A percentile compares a stretch with the other conserved stretches of the same genome.
phyloP scores from a whole-genome alignment of 2,113 vertebrate species.

The Xiphophorus couchianus region DNA sequence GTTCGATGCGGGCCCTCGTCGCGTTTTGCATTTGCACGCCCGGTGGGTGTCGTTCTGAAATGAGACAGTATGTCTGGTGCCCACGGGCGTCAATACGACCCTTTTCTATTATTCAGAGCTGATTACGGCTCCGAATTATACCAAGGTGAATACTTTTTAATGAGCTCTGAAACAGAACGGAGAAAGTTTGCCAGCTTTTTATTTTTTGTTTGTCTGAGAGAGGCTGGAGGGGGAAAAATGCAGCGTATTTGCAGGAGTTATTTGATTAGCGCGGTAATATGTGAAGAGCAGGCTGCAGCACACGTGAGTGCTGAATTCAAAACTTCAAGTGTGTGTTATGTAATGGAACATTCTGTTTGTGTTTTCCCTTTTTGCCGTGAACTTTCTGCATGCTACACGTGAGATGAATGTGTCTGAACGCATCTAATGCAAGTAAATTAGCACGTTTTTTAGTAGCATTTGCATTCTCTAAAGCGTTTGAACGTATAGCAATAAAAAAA shows the following conservation, averaged over 20 bases:
- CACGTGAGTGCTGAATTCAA: constrained; percentile 10
- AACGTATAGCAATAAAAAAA: background rate
- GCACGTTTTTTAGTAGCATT: too few species aligned
- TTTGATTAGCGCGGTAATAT: constrained; percentile 56
- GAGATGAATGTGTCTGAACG: background rate
- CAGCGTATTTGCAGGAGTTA: constrained; percentile 34
- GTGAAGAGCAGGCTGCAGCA: constrained; percentile 40
- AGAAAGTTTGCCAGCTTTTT: constrained; percentile 54
- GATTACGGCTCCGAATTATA: constrained; percentile 48
- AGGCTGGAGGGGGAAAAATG: constrained; percentile 24
- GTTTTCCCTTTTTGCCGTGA: background rate
- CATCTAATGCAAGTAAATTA: background rate
- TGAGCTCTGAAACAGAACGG: constrained; percentile 60
- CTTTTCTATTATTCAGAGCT: constrained; percentile 67
- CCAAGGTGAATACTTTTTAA: constrained; percentile 64
- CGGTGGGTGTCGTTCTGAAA: constrained; percentile 62
- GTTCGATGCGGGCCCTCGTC: constrained; percentile 12
- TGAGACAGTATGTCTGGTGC: constrained; percentile 46
- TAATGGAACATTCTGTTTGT: constrained; percentile 1
- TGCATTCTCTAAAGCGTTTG: background rate
- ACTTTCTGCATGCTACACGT: background rate
- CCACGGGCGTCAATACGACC: constrained; percentile 53
- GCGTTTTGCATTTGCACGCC: constrained; percentile 55
- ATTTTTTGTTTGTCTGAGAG: constrained; percentile 33
- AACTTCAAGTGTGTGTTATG: constrained; percentile 1